Base-by-base conservation (phyloP, 2,888 invertebrate species). In the Slavum lentiscoides region DNA sequence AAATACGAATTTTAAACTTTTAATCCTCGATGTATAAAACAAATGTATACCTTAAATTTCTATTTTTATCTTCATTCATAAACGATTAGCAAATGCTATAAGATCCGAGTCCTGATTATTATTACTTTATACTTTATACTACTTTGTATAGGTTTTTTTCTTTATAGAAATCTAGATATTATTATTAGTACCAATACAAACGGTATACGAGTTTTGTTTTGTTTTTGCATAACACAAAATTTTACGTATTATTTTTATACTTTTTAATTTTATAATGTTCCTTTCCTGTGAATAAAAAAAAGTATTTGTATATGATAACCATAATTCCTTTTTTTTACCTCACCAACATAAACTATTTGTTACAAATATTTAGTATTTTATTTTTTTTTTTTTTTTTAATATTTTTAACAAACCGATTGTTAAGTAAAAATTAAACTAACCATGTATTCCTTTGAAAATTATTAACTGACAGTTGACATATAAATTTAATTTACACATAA, bases 201-300 rank as follows among this genome's bases (percentile, higher is more conserved):
- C 23, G 19, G 67, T 67, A 75, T 75, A 58, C 43, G 58, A 19
- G 19, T 23, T 66, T 68, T 68, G 49, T 49, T 76, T 61, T 68
- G 68, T 76, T 76, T 66, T 75, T 58, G 23, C 59, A 49, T 76
- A 49, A 49, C 59, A 59, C 58, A 59, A 11, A 30, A 21, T 66
- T 66, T 76, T 30, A 67, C 2, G 5, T 76, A 59, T 75, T 66
- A 74, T 76, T 75, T 43, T 67, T 43, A 23, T 66, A 67, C 37
- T 19, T 21, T 58, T 37, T 73, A 73, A 74, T 61, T 74, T 74
- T 55, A 55, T 43, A 17, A 43, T 67, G 66, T 74, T 74, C 74
- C 64, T 74, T 74, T 74, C 7, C 73, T 53, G 15, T 53, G 15
- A 53, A 53, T 2, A 53, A 53, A 43, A 11, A 9, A 43, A 39